Evolutionary conservation across 2,888 invertebrate species (phyloP).

Genomic region (Cecidostiba fungosa): DNA sequence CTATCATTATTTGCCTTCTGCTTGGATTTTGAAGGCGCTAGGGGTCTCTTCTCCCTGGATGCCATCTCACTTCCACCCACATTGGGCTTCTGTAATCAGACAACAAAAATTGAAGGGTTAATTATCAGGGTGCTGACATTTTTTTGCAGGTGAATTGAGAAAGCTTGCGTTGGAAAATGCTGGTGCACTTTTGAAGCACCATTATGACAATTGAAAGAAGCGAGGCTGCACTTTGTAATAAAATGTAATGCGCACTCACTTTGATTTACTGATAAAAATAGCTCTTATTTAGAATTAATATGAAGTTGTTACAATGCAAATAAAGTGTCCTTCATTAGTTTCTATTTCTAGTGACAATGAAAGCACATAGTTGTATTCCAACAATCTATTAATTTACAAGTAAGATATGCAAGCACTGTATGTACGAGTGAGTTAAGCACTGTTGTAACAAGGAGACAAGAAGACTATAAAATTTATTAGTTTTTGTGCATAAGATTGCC

Average conservation of each 20-base stretch:
- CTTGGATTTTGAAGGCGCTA: conserved; percentile 79
- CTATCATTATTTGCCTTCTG: conserved; percentile 78
- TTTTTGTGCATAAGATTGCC: neutral
- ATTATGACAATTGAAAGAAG: neutral
- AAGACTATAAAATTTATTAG: neutral
- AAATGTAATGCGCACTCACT: neutral
- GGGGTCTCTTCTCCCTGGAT: conserved; percentile 80
- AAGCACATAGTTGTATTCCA: neutral
- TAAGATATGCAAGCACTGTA: conserved; percentile 41
- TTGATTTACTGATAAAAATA: neutral
- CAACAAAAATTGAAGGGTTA: neutral
- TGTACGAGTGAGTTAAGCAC: neutral
- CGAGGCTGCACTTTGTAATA: neutral
- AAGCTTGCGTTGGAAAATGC: neutral
- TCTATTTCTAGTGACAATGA: conserved; percentile 2
- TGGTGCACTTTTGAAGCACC: neutral
- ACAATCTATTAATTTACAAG: conserved; percentile 6
- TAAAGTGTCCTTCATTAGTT: neutral
- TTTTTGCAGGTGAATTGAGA: neutral
- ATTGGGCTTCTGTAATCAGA: conserved; percentile 78
- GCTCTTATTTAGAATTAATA: neutral
- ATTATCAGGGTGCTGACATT: neutral
- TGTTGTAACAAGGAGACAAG: neutral
- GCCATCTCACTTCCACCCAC: conserved; percentile 81
- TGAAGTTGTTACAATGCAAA: neutral